These are phyloP conservation scores for Xylocopa sonorina DNA, from an alignment of 1,140 invertebrate species.

Conservation along the genomic window DNA sequence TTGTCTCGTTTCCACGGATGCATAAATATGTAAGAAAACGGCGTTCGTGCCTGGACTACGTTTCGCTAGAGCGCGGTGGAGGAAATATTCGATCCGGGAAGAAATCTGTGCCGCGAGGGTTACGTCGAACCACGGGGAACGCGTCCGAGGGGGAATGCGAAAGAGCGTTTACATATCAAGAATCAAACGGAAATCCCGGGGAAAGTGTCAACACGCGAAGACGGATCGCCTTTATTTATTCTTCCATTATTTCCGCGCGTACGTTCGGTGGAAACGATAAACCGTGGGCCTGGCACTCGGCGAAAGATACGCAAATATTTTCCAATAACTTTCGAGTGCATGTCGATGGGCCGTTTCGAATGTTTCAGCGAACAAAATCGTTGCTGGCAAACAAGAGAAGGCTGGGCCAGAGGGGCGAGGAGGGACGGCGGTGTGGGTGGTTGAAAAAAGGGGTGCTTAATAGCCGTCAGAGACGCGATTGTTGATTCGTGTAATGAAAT, in stretches of 20 bases:
- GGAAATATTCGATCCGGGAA: conserved; percentile 5
- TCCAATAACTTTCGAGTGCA: conserved; percentile 22
- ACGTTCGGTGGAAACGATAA: neutral
- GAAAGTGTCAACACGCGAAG: conserved; percentile 34
- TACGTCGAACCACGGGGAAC: neutral
- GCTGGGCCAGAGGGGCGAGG: neutral
- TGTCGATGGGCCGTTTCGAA: conserved; percentile 14
- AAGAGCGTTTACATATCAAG: conserved; percentile 21
- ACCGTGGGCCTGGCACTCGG: neutral
- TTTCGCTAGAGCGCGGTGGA: neutral
- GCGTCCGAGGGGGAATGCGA: neutral
- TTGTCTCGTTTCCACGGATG: conserved; percentile 29
- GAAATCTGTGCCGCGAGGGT: conserved; percentile 12
- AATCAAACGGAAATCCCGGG: conserved; percentile 20
- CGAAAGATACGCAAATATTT: conserved; percentile 10
- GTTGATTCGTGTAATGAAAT: conserved; percentile 72
- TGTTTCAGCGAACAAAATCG: conserved; percentile 13
- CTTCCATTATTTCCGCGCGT: conserved; percentile 16
- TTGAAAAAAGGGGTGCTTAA: conserved; percentile 61
- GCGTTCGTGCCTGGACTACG: conserved; percentile 34
- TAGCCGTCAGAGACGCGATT: conserved; percentile 62
- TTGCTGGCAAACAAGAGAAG: conserved; percentile 17
- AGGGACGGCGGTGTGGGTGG: neutral
- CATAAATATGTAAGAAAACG: conserved; percentile 51
- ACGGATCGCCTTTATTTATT: conserved; percentile 29